Percentiles rank a stretch among this genome's conserved stretches.
Evolutionary conservation across 2,888 invertebrate genomes (phyloP).

Genomic region (Helleia helle): DNA sequence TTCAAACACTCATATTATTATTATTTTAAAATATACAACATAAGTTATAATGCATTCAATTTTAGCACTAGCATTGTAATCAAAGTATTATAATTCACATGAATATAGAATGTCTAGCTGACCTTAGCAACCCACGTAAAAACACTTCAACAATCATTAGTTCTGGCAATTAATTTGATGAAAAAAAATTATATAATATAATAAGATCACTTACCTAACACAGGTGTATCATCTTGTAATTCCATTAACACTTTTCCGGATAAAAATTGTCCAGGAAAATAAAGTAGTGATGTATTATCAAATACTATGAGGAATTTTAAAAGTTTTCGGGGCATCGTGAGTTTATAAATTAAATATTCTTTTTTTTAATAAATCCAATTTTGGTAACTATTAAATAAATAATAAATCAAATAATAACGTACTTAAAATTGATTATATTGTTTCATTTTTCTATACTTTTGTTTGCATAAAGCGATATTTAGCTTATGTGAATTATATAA

Average conservation of each 20-base stretch:
- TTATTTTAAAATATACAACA: no score
- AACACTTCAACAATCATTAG: neutral
- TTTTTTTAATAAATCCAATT: neutral
- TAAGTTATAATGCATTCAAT: no score
- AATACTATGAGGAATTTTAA: conserved; percentile 94
- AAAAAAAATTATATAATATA: neutral
- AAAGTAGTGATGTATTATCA: conserved; percentile 93
- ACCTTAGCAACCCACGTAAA: conserved; percentile 18
- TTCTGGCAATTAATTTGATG: neutral
- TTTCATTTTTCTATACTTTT: neutral
- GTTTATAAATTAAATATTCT: conserved; percentile 1
- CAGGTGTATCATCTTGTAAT: conserved; percentile 93
- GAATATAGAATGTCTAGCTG: conserved; percentile 13
- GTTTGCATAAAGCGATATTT: neutral
- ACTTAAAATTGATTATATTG: neutral
- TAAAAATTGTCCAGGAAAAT: conserved; percentile 95
- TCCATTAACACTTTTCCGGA: conserved; percentile 94
- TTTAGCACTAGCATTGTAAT: no score
- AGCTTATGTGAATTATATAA: conserved; percentile 2
- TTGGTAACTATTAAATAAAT: neutral
- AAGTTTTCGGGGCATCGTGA: conserved; percentile 87
- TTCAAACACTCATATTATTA: no score
- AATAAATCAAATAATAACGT: neutral
- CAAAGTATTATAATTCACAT: neutral
- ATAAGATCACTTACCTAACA: conserved; percentile 78